Evolutionary conservation across 2,113 vertebrate species (phyloP).

Genomic region (Syrrhaptes paradoxus): DNA sequence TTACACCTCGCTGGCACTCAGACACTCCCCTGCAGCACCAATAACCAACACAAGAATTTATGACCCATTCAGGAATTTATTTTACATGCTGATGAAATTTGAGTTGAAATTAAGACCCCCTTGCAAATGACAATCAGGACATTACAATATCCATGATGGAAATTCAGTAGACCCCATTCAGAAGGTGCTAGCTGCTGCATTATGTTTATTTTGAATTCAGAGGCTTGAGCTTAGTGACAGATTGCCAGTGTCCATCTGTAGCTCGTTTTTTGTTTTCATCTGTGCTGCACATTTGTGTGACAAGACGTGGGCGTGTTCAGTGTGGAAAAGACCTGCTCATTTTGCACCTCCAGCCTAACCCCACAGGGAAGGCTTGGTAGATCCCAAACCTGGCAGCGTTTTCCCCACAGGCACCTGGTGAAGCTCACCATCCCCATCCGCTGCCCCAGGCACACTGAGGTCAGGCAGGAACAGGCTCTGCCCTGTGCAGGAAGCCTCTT

Average conservation of each 20-base stretch:
- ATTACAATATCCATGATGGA: rapidly evolving
- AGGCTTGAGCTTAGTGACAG: conserved; percentile 56
- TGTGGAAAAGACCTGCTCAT: conserved; percentile 15
- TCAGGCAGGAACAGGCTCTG: not conserved
- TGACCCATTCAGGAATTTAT: not conserved
- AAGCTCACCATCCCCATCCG: not conserved
- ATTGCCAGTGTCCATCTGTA: conserved; percentile 60
- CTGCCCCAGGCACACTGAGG: rapidly evolving
- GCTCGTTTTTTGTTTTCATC: conserved; percentile 66
- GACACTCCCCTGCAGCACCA: rapidly evolving
- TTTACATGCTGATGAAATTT: rapidly evolving
- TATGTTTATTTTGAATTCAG: conserved; percentile 35
- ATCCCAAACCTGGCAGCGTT: not conserved
- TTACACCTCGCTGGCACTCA: rapidly evolving
- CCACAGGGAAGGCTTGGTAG: conserved; percentile 14
- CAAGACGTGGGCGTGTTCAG: conserved; percentile 56
- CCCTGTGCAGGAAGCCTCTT: not conserved
- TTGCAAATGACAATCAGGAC: rapidly evolving
- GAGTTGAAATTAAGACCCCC: not conserved
- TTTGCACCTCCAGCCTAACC: conserved; percentile 38
- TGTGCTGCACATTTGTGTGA: conserved; percentile 44
- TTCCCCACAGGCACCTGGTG: not conserved
- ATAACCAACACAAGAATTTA: not conserved
- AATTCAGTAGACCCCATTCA: not conserved
- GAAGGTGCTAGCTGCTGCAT: not conserved